phyloP scores from a whole-genome alignment of 2,113 vertebrate genomes.

The Rhinolophus sinicus region DNA sequence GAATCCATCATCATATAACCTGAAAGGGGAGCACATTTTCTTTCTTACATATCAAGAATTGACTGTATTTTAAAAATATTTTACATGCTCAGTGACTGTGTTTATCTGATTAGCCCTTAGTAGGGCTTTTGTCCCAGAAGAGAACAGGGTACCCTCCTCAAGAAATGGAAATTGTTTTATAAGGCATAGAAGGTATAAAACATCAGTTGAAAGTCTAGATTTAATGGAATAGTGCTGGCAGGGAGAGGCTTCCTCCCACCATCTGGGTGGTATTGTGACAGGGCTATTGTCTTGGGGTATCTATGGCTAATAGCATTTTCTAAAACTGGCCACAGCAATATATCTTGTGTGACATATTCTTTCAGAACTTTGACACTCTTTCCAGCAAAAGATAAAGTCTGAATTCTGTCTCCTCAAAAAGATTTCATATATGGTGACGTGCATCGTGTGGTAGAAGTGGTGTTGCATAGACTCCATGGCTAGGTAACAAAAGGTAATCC shows the following conservation, averaged over 20 bases:
- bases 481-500: background rate
- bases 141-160: background rate
- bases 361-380: background rate
- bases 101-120: background rate
- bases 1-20: background rate
- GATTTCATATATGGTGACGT: background rate
- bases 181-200: background rate
- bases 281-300: background rate
- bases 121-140: background rate
- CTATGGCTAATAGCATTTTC: background rate
- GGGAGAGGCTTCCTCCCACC: background rate
- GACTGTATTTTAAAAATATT: background rate
- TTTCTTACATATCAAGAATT: background rate
- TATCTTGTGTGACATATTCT: background rate
- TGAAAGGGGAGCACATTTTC: background rate
- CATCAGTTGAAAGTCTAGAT: background rate
- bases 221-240: background rate
- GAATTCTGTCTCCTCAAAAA: background rate
- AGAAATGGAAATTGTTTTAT: background rate
- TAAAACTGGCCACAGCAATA: background rate
- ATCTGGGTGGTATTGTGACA: background rate
- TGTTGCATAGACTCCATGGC: background rate
- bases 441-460: background rate
- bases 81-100: background rate
- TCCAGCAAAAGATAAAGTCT: background rate